phyloP scores from a whole-genome alignment of 2,797 vertebrate genomes.

The Neosilurus hyrtlii region DNA sequence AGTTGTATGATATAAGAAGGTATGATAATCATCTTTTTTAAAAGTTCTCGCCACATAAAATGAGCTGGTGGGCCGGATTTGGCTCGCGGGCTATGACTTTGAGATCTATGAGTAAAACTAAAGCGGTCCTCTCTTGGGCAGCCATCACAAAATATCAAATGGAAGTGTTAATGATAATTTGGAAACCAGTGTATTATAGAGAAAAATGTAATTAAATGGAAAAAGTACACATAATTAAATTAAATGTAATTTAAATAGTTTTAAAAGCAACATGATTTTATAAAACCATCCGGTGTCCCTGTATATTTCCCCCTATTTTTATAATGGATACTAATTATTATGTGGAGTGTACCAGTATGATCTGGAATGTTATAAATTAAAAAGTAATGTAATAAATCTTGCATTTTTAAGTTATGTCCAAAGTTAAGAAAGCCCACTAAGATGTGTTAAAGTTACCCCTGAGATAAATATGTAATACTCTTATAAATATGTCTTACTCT shows the following conservation, averaged over 20 bases:
- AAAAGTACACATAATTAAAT: too few species aligned
- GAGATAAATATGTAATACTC: not conserved
- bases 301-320: not conserved
- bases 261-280: not conserved
- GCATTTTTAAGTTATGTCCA: too few species aligned
- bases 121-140: not conserved
- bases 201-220: not conserved
- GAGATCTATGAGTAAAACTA: too few species aligned
- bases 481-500: conserved; percentile 79
- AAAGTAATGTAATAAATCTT: not conserved
- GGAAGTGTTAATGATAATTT: not conserved
- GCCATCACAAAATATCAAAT: not conserved
- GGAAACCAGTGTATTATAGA: not conserved
- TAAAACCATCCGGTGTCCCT: not conserved
- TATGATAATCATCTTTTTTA: too few species aligned
- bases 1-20: too few species aligned
- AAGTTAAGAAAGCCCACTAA: not conserved
- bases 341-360: not conserved
- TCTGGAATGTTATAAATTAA: not conserved
- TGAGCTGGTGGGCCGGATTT: too few species aligned
- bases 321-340: not conserved
- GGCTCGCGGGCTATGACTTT: too few species aligned
- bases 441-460: not conserved
- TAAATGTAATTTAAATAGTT: not conserved
- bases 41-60: too few species aligned